Evolutionary conservation across 2,797 vertebrate species (phyloP), one percentile per base, ranked within the genome.

Genomic region (Lacerta viridis): DNA sequence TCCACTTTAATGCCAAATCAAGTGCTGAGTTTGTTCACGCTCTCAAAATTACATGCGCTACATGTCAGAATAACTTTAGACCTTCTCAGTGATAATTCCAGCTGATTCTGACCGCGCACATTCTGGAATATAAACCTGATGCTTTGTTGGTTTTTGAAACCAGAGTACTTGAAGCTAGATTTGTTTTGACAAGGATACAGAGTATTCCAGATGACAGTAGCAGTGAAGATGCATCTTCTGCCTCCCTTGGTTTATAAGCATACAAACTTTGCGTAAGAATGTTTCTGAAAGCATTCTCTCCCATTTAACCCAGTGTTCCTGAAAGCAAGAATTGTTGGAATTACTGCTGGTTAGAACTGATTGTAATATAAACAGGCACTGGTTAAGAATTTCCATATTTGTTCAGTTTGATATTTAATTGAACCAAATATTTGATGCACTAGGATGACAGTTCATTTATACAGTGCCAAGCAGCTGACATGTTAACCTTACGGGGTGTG

Each of bases 1-100:
- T 46, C 17, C 36, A n/a, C 29, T 87, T 83, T 87, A 92, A 89
- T 75, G 76, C 82, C 80, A 92, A 13, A 68, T 87, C 41, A 80
- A 18, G 0, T 25, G 1, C 69, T 75, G 29, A 39, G 41, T 87
- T 89, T 85, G 87, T 83, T 17, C 18, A 8, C 11, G 50, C 69
- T 80, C 83, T 43, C 29, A 91, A 74, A 92, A 88, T 29, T 50
- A n/a, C 1, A 4, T 1, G 2, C 77, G 20, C 17, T 71, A 10
- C 5, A 11, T 87, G 66, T 41, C 68, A 46, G 80, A 87, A 88
- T 27, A 92, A 20, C n/a, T 91, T 59, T 20, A 64, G 55, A 27
- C 81, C 41, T 39, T 3, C 78, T 15, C 43, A 85, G 50, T n/a
- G 85, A 80, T 88, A 80, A 83, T 10, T 2, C 1, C 46, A 89